These are phyloP conservation scores for Leucozona laternaria DNA, from an alignment of 2,888 invertebrate genomes.

Conservation along the genomic window DNA sequence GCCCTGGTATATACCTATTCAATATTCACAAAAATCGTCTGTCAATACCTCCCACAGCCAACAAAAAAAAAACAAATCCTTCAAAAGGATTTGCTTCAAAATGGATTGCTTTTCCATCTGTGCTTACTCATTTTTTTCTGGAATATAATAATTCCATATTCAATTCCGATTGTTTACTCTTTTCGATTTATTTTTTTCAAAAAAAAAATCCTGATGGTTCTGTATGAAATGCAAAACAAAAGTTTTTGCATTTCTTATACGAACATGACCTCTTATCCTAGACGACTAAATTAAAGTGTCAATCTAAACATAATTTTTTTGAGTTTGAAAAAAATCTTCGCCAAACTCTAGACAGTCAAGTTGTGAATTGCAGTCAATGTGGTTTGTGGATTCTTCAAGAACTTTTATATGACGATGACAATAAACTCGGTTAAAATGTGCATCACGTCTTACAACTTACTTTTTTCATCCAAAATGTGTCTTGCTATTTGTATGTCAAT, in stretches of 20 bases:
- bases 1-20: too few species aligned
- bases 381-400: not conserved
- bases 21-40: not conserved
- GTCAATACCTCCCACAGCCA: not conserved
- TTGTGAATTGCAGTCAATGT: not conserved
- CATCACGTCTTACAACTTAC: constrained; percentile 30
- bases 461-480: constrained; percentile 13
- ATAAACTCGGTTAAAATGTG: constrained; percentile 4
- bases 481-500: constrained; percentile 17
- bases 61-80: constrained; percentile 8
- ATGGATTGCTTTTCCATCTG: constrained; percentile 1
- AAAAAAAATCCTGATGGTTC: not conserved
- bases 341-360: not conserved
- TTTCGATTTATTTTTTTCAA: not conserved
- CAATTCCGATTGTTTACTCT: constrained; percentile 14
- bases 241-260: not conserved
- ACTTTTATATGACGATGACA: not conserved
- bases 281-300: not conserved
- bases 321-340: not conserved
- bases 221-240: not conserved
- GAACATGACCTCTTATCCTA: not conserved
- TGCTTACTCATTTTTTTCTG: not conserved
- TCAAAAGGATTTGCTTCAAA: constrained; percentile 30
- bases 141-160: constrained; percentile 24
- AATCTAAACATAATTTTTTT: not conserved